phyloP scores from a whole-genome alignment of 2,113 vertebrate genomes.

The Cervus canadensis region DNA sequence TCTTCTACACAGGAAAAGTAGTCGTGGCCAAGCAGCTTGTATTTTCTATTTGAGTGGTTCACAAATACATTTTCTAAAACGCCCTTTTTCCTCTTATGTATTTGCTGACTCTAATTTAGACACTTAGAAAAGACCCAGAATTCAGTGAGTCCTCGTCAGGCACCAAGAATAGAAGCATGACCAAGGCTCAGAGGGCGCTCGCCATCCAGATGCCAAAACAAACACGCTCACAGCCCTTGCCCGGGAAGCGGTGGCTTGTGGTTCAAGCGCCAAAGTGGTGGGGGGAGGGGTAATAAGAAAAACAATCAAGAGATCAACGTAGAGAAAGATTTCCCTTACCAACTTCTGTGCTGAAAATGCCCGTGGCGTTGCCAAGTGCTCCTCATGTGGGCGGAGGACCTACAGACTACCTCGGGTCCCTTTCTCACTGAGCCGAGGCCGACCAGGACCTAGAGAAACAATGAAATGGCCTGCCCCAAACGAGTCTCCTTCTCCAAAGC shows the following conservation, averaged over 20 bases:
- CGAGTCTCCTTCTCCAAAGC: not conserved
- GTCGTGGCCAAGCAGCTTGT: not conserved
- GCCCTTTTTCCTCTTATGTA: not conserved
- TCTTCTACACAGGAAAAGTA: not conserved
- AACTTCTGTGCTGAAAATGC: not conserved
- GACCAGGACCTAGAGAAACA: not conserved
- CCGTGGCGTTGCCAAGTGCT: accelerated
- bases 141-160: not conserved
- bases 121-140: not conserved
- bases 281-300: not conserved
- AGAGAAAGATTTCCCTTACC: not conserved
- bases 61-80: not conserved
- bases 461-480: not conserved
- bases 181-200: not conserved
- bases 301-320: not conserved
- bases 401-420: accelerated
- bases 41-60: not conserved
- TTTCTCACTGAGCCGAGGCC: not conserved
- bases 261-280: not conserved
- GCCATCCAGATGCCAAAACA: not conserved
- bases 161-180: not conserved
- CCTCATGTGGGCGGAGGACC: not conserved
- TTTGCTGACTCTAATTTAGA: not conserved
- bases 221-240: accelerated
- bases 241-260: not conserved